Evolutionary conservation across 2,113 vertebrate genomes (phyloP), one percentile per base, ranked within the genome.

Genomic region (Chaetops frenatus): DNA sequence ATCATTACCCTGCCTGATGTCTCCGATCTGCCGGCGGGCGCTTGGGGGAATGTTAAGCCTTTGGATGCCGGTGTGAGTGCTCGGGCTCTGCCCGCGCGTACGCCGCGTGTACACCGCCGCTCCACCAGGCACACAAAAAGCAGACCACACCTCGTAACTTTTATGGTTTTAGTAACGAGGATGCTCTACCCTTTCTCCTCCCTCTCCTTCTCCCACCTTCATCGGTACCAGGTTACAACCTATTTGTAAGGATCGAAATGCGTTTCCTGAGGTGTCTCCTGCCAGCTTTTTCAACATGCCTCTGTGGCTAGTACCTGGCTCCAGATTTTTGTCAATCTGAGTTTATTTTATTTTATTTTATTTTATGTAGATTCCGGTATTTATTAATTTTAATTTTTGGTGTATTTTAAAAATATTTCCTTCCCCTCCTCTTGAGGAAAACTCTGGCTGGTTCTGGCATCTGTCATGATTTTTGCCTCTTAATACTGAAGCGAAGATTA

Each of bases 101-200:
- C 36, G 2, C n/a, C 27, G 8, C 53, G 4, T 1, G 29, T 8
- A 18, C 42, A 13, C 16, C 25, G 70, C 80, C 19, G 48, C 84
- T 71, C 66, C 67, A 0, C 24, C 53, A 0, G 5, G 42, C 77
- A 3, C 15, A 27, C 13, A 10, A 42, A 8, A 58, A 31, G 24
- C 40, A 2, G 0, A 9, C 17, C 38, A 2, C 35, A 0, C 35
- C 35, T 23, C 8, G 8, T 2, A 66, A 85, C 66, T 92, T 79
- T 1, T 0, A 3, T 0, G 28, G 25, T 10, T 76, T 36, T 47
- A 14, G 17, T 36, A 47, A 31, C 2, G 3, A 57, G 42, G 36
- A 10, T 19, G 31, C 8, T 28, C 24, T 29, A 15, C 7, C 3
- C 20, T 21, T 6, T 5, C 20, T 25, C 38, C 54, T 31, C 8